A percentile compares a stretch with the other conserved stretches of the same genome.
Conservation (phyloP, 2,797 vertebrate genomes). For the Hemitrygon akajei region DNA sequence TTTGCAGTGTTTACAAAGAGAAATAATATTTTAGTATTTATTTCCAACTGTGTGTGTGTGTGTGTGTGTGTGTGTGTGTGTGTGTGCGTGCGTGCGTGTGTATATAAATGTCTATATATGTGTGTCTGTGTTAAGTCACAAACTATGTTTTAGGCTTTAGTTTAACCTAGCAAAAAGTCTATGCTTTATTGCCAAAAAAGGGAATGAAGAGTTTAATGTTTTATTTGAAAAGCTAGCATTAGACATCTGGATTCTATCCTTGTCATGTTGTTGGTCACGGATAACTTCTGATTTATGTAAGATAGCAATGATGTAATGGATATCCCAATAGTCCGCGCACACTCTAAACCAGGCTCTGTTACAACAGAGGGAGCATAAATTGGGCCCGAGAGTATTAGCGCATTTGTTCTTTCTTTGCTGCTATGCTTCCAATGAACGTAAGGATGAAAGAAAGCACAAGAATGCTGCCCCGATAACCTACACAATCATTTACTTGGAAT, state of each 20-base stretch:
- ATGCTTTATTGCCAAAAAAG: slow-evolving; percentile 72
- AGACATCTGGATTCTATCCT: slow-evolving; percentile 73
- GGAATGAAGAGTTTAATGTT: slow-evolving; percentile 61
- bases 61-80: slow-evolving; percentile 41
- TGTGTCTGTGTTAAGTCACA: slow-evolving; percentile 44
- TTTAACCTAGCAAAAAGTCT: slow-evolving; percentile 44
- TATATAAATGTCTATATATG: too few relatives aligned
- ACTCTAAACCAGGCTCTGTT: slow-evolving; percentile 21
- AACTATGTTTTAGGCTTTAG: slow-evolving; percentile 16
- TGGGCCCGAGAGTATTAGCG: slow-evolving; percentile 10
- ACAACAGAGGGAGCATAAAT: slow-evolving; percentile 17
- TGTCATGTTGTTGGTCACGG: slow-evolving; percentile 63
- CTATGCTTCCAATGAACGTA: not conserved
- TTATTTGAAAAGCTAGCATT: slow-evolving; percentile 39
- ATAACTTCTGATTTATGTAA: slow-evolving; percentile 50
- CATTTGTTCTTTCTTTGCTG: slow-evolving; percentile 27
- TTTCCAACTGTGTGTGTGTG: not conserved
- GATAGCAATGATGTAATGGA: slow-evolving; percentile 50
- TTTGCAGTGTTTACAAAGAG: not conserved
- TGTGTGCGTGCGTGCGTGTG: not conserved
- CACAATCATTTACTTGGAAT: not conserved
- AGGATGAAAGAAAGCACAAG: slow-evolving; percentile 30
- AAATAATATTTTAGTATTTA: slow-evolving; percentile 14
- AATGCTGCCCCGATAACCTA: not conserved
- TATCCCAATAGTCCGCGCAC: not conserved